These are phyloP conservation scores for Sitta europaea DNA, from an alignment of 2,113 vertebrate genomes.

Conservation along the genomic window DNA sequence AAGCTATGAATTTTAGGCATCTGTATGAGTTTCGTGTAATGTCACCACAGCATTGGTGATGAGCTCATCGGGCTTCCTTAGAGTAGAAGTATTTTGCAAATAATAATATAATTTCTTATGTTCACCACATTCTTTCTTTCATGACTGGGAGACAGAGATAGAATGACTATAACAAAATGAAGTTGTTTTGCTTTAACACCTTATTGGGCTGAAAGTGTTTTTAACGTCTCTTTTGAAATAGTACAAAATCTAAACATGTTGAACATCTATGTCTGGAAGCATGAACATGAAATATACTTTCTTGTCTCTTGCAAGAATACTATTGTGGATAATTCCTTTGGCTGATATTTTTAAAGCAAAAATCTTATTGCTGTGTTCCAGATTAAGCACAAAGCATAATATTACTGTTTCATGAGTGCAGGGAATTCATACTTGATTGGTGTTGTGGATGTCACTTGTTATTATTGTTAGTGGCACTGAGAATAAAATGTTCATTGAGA, in stretches of 20 bases:
- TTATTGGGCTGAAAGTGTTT: not conserved
- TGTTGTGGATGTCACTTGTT: conserved; percentile 49
- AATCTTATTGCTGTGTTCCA: conserved; percentile 28
- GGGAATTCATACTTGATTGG: conserved; percentile 48
- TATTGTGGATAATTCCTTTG: not conserved
- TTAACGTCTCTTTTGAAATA: not conserved
- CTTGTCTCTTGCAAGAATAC: conserved; percentile 21
- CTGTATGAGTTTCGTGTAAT: not conserved
- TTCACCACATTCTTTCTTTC: not conserved
- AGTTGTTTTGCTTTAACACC: not conserved
- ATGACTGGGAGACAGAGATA: not conserved
- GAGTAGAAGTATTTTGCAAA: not conserved
- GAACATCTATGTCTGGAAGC: not conserved
- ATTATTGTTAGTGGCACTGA: conserved; percentile 39
- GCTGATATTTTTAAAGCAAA: conserved; percentile 21
- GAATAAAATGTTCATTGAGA: conserved; percentile 37
- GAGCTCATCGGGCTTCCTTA: not conserved
- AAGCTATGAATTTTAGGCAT: not conserved
- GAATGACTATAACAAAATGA: not conserved
- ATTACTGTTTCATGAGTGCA: conserved; percentile 36
- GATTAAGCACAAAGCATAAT: conserved; percentile 48
- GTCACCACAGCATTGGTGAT: not conserved
- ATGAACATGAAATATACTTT: not conserved
- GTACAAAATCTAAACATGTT: not conserved
- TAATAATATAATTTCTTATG: not conserved